phyloP scores from a whole-genome alignment of 1,140 invertebrate species.

The Oryctes rhinoceros region DNA sequence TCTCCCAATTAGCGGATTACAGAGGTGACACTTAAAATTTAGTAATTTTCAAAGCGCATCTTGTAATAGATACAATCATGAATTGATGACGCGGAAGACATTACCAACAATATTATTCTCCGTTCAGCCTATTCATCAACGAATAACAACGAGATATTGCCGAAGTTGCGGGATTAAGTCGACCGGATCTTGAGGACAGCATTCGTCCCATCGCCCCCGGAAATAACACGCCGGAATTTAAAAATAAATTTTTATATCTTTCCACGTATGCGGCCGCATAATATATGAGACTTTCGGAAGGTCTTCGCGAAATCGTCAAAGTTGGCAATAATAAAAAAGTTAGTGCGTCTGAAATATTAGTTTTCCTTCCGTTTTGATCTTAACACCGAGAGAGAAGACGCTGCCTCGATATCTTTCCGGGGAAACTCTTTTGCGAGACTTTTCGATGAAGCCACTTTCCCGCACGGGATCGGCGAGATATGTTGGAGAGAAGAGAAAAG shows the following conservation, averaged over 20 bases:
- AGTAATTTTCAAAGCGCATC: too few relatives aligned
- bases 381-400: not conserved
- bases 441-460: not conserved
- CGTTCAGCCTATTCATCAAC: too few relatives aligned
- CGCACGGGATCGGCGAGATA: not conserved
- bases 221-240: constrained; percentile 6
- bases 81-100: too few relatives aligned
- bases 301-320: constrained; percentile 24
- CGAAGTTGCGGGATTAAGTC: too few relatives aligned
- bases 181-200: too few relatives aligned
- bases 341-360: constrained; percentile 39
- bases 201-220: not conserved
- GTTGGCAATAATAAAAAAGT: constrained; percentile 39
- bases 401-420: not conserved
- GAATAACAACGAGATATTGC: too few relatives aligned
- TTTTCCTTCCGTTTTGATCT: constrained; percentile 37
- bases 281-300: constrained; percentile 31
- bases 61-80: too few relatives aligned
- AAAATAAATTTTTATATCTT: not conserved
- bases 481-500: too few relatives aligned
- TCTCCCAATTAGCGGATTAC: too few relatives aligned
- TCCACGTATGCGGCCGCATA: constrained; percentile 4
- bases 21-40: too few relatives aligned
- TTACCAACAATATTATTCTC: too few relatives aligned
- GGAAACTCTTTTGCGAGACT: not conserved